Base-by-base conservation (phyloP, 2,113 vertebrate species). In the Dissostichus mawsoni region DNA sequence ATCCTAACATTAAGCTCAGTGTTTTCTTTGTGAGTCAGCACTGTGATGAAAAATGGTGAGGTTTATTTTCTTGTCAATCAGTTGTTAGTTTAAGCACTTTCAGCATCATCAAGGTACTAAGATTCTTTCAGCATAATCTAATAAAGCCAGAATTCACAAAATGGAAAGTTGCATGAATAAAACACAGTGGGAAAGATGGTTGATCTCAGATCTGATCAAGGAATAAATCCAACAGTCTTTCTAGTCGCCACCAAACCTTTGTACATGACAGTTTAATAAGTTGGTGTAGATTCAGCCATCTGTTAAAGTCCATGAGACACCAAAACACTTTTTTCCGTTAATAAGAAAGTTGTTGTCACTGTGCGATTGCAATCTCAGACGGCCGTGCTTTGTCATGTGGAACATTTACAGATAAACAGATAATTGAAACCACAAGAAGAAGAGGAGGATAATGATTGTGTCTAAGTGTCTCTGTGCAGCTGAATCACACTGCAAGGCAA, bases 401-500 rank as follows among this genome's bases (percentile, higher is more conserved):
- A 83, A 75, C 53, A 29, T 76, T 47, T 63, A 66, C 51, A 76
- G 66, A 50, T 73, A 53, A 71, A 80, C 14, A 1, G 50, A 74
- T 71, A 76, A 76, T 44, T 64, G 74, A 59, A 85, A 72, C 68
- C 72, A 70, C 51, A 55, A 75, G 58, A 78, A 36, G 58, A 72
- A 29, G 52, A 76, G 47, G 5, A 52, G 52, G 41, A 75, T 57
- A 69, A 64, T 75, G 45, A 69, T 41, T 73, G 61, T 3, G 57
- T 68, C 52, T 52, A 23, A 55, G 7, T 12, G 11, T n/a, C 2
- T 16, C 8, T 17, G 51, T 2, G 3, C 11, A 1, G 62, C 45
- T 78, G 77, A 83, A 59, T 87, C 78, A 85, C 59, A 18, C 41
- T 13, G 45, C 55, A 69, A 68, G 55, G 18, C 36, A 83, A 87